Evolutionary conservation across 2,797 vertebrate species (phyloP).

Genomic region (Liasis olivaceus): DNA sequence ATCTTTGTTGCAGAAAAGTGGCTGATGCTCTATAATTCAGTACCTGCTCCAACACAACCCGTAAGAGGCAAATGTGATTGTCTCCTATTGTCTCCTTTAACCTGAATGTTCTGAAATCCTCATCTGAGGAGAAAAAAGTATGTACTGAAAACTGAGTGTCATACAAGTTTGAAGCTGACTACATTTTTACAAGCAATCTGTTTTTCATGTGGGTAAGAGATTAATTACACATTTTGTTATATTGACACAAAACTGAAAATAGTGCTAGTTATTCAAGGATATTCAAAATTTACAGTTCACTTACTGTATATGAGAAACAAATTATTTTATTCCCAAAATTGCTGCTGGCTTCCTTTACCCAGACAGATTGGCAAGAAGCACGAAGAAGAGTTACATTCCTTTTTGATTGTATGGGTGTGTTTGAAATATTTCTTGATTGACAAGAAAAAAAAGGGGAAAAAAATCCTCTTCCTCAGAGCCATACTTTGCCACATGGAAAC

Average conservation of each 20-base stretch:
- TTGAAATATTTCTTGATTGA: conserved; percentile 2
- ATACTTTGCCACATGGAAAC: neutral
- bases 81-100: neutral
- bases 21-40: neutral
- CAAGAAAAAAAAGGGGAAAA: neutral
- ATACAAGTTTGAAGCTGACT: neutral
- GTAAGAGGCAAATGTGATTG: neutral
- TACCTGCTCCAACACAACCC: neutral
- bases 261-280: neutral
- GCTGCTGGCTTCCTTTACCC: neutral
- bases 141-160: neutral
- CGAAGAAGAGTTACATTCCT: neutral
- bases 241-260: neutral
- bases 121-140: neutral
- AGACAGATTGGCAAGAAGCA: neutral
- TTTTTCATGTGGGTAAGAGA: neutral
- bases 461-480: neutral
- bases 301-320: neutral
- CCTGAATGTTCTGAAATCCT: neutral
- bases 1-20: neutral
- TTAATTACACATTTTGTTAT: neutral
- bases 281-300: neutral
- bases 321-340: neutral
- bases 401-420: neutral
- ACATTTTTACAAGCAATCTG: neutral